These are phyloP conservation scores for Pristionchus japonicus DNA, from an alignment of 2,888 invertebrate species.

Conservation along the genomic window DNA sequence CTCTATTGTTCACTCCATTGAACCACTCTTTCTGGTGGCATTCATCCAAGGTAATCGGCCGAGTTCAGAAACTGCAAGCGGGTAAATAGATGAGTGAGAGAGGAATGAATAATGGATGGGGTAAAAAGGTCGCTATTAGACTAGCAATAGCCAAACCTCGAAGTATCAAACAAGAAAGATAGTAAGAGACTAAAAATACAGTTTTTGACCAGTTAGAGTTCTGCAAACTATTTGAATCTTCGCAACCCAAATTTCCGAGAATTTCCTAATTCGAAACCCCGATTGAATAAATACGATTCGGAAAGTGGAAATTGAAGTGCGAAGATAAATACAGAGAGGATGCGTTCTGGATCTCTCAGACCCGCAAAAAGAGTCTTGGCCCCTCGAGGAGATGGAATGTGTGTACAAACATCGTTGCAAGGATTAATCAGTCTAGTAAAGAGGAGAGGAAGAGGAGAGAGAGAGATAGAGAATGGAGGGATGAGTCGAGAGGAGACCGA, in stretches of 20 bases:
- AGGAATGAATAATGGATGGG: neutral
- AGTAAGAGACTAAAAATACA: too few relatives aligned
- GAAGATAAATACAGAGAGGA: neutral
- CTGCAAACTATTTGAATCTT: too few relatives aligned
- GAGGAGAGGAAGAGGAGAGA: neutral
- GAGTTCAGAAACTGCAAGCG: neutral
- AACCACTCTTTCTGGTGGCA: neutral
- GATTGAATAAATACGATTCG: too few relatives aligned
- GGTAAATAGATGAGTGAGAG: neutral
- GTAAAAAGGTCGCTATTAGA: too few relatives aligned
- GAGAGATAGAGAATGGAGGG: neutral
- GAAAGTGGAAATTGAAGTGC: too few relatives aligned
- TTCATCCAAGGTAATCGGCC: constrained; percentile 30
- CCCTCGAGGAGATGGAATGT: neutral
- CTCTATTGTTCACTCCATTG: constrained; percentile 35
- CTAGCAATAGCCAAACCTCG: too few relatives aligned
- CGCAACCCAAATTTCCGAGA: too few relatives aligned
- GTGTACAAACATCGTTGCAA: constrained; percentile 31
- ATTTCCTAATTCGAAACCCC: too few relatives aligned
- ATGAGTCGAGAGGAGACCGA: neutral
- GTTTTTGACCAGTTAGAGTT: too few relatives aligned
- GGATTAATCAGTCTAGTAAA: constrained; percentile 33
- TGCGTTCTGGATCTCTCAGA: neutral
- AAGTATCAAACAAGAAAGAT: too few relatives aligned
- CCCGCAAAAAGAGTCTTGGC: neutral